Conservation (phyloP, 2,888 invertebrate species). For the Synanthedon tipuliformis region DNA sequence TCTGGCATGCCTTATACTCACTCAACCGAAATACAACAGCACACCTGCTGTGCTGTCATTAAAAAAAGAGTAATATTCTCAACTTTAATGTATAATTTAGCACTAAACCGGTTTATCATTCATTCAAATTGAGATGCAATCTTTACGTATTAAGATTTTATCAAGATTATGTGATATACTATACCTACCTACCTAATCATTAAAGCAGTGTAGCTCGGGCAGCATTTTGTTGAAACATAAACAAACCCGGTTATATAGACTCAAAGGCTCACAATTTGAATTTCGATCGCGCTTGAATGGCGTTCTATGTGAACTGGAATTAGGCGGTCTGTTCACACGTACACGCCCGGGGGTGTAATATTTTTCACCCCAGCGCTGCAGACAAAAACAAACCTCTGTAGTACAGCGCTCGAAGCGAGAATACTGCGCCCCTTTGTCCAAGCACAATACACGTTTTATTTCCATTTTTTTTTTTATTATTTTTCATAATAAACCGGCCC, state of each 20-base stretch:
- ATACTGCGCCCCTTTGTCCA: slow-evolving; percentile 21
- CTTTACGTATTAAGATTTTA: too few relatives aligned
- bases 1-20: too few relatives aligned
- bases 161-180: too few relatives aligned
- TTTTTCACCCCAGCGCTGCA: slow-evolving; percentile 54
- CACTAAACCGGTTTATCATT: too few relatives aligned
- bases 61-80: too few relatives aligned
- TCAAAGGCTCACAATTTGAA: background rate
- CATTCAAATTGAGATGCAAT: too few relatives aligned
- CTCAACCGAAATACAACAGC: too few relatives aligned
- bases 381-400: slow-evolving; percentile 12
- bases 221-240: too few relatives aligned
- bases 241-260: background rate
- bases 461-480: slow-evolving; percentile 18
- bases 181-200: too few relatives aligned
- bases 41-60: too few relatives aligned
- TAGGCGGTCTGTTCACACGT: slow-evolving; percentile 23
- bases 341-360: slow-evolving; percentile 62
- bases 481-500: slow-evolving; percentile 32
- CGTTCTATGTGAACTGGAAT: slow-evolving; percentile 1
- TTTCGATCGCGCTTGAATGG: background rate
- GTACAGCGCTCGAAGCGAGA: slow-evolving; percentile 19
- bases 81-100: too few relatives aligned
- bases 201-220: too few relatives aligned
- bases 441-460: slow-evolving; percentile 40